phyloP scores from a whole-genome alignment of 1,140 invertebrate species.

The Drosophila albomicans region DNA sequence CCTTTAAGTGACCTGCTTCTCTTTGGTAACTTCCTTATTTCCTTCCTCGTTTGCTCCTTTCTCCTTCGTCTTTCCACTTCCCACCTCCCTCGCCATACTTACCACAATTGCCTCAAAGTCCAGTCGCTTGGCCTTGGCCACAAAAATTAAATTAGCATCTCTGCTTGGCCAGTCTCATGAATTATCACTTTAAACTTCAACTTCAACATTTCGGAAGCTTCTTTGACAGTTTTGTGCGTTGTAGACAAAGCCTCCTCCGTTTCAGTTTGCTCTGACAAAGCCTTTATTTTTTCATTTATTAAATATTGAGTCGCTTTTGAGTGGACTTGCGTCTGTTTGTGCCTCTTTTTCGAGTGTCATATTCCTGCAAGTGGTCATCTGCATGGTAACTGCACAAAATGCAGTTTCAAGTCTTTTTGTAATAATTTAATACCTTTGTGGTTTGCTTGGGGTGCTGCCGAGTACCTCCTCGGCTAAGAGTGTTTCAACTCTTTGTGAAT shows the following conservation, averaged over 20 bases:
- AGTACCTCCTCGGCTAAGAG: conserved; percentile 36
- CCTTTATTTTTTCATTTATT: conserved; percentile 37
- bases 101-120: conserved; percentile 1
- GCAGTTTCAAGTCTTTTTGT: conserved; percentile 55
- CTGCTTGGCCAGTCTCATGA: conserved; percentile 48
- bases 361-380: conserved; percentile 34
- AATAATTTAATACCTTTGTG: conserved; percentile 73
- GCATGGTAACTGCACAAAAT: background rate
- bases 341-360: conserved; percentile 49
- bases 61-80: conserved; percentile 1
- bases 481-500: conserved; percentile 46
- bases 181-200: conserved; percentile 34
- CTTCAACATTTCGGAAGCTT: conserved; percentile 2
- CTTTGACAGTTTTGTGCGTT: conserved; percentile 12
- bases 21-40: conserved; percentile 33
- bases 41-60: background rate
- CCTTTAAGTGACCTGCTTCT: conserved; percentile 77
- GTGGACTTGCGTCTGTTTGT: conserved; percentile 22
- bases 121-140: conserved; percentile 65
- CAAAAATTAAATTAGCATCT: conserved; percentile 64
- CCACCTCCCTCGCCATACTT: background rate
- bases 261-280: background rate
- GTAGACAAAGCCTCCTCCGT: background rate
- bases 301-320: conserved; percentile 30
- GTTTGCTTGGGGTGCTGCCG: conserved; percentile 24